Conservation (phyloP, 1,140 invertebrate genomes). For the Nymphalis io region DNA sequence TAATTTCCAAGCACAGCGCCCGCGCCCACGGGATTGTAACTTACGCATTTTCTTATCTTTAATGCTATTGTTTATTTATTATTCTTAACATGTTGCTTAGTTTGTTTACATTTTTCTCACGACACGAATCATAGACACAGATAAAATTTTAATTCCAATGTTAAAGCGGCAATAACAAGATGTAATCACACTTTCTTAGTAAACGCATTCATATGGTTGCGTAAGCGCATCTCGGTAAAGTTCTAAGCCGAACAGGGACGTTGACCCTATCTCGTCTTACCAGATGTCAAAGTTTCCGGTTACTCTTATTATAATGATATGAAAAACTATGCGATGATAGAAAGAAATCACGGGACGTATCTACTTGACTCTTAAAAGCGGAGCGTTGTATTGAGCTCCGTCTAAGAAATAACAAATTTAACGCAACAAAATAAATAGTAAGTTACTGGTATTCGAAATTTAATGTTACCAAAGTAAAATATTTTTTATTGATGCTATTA, state of each 20-base stretch:
- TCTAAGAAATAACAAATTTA: too few species aligned
- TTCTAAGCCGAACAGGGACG: slow-evolving; percentile 36
- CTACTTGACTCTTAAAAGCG: too few species aligned
- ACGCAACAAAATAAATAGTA: too few species aligned
- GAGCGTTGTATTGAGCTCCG: too few species aligned
- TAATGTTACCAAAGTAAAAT: too few species aligned
- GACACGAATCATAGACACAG: neutral
- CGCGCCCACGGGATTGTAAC: too few species aligned
- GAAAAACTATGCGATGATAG: slow-evolving; percentile 35
- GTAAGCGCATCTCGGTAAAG: slow-evolving; percentile 39
- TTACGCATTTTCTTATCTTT: neutral
- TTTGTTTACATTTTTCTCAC: neutral
- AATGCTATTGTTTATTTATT: neutral
- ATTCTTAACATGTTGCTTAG: neutral
- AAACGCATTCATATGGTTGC: slow-evolving; percentile 37
- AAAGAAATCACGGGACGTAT: neutral
- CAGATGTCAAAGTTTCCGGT: slow-evolving; percentile 42
- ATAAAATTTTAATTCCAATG: slow-evolving; percentile 2
- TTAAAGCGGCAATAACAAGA: slow-evolving; percentile 17
- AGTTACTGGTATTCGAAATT: too few species aligned
- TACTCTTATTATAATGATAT: slow-evolving; percentile 40
- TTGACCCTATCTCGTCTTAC: slow-evolving; percentile 37
- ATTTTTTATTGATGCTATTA: too few species aligned
- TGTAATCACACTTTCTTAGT: slow-evolving; percentile 34
- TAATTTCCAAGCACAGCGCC: too few species aligned